phyloP scores from a whole-genome alignment of 2,113 vertebrate genomes.

The Macroglossus sobrinus region DNA sequence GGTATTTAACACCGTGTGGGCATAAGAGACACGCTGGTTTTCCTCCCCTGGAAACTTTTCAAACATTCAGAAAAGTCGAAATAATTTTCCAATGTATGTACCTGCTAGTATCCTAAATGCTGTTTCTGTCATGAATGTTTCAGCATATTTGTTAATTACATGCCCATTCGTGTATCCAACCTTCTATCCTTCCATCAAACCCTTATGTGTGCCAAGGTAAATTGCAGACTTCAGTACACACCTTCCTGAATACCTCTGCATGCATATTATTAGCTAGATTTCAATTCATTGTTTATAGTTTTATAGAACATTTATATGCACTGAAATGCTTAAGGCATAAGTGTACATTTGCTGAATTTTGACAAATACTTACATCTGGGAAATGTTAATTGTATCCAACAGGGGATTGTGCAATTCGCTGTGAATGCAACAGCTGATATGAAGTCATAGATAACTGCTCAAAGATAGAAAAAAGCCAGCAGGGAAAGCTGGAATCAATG shows the following conservation, averaged over 20 bases:
- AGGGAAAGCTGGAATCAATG: not conserved
- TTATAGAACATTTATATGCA: not conserved
- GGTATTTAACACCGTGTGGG: fast-evolving
- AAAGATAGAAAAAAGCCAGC: conserved; percentile 21
- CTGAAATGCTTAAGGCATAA: not conserved
- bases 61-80: not conserved
- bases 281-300: not conserved
- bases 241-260: not conserved
- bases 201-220: not conserved
- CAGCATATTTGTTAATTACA: not conserved
- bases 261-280: not conserved
- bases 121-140: not conserved
- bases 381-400: not conserved
- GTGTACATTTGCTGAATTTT: not conserved
- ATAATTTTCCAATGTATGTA: not conserved
- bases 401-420: not conserved
- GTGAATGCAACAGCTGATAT: not conserved
- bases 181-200: not conserved
- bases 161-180: fast-evolving
- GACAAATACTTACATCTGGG: not conserved
- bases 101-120: not conserved
- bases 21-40: not conserved
- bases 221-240: not conserved
- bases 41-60: not conserved
- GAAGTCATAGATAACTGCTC: conserved; percentile 6